Conservation (phyloP, 2,797 vertebrate species). For the Gorsachius magnificus region DNA sequence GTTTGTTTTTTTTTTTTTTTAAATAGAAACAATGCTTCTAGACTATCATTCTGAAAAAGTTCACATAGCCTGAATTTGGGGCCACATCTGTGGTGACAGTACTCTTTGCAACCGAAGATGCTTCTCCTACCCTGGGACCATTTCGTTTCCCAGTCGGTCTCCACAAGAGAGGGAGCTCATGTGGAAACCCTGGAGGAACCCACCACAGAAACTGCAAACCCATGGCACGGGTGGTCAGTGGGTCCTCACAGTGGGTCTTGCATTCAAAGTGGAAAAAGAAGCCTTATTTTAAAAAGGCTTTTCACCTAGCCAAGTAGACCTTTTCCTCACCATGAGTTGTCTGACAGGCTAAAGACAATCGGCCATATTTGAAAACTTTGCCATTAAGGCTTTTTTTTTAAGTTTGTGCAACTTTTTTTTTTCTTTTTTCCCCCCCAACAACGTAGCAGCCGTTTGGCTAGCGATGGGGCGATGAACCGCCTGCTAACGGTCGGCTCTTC, state of each 20-base stretch:
- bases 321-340: neutral
- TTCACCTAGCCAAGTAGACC: neutral
- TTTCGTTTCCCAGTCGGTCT: neutral
- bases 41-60: neutral
- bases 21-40: neutral
- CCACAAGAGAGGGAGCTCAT: rapidly evolving
- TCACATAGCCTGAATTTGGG: neutral
- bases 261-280: neutral
- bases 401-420: neutral
- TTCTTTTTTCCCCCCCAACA: neutral
- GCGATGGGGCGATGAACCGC: rapidly evolving
- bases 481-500: rapidly evolving
- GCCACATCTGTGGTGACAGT: neutral
- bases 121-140: neutral
- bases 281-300: neutral
- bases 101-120: neutral
- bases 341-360: neutral
- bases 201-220: rapidly evolving
- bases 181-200: neutral
- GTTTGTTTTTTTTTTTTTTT: neutral
- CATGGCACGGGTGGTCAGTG: neutral
- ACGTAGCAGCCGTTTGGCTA: too few relatives aligned
- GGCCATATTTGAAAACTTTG: neutral
- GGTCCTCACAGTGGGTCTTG: neutral
- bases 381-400: neutral